These are phyloP conservation scores for Tympanuchus pallidicinctus DNA, from an alignment of 2,113 vertebrate genomes.

Conservation along the genomic window DNA sequence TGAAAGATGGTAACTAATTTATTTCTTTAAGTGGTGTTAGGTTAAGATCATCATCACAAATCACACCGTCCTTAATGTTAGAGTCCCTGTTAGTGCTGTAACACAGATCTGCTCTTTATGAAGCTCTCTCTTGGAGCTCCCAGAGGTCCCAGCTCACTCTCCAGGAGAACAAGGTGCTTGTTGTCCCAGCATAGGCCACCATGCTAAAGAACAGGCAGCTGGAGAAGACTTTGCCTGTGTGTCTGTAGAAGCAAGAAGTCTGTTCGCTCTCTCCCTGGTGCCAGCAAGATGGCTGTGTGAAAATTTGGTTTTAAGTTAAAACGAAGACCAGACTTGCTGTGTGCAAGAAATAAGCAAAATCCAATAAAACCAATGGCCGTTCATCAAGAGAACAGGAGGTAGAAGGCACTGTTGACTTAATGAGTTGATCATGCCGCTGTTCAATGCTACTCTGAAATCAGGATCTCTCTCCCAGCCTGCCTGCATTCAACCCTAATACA, in stretches of 20 bases:
- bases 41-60: constrained; percentile 51
- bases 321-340: background rate
- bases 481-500: background rate
- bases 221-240: background rate
- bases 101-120: background rate
- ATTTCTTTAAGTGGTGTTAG: constrained; percentile 20
- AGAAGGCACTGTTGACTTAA: background rate
- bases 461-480: background rate
- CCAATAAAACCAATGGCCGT: background rate
- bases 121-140: background rate
- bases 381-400: fast-evolving
- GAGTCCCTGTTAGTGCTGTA: background rate
- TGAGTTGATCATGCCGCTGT: background rate
- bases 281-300: background rate
- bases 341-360: background rate
- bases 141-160: background rate
- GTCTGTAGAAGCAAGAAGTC: background rate
- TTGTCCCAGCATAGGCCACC: fast-evolving
- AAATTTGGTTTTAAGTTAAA: background rate
- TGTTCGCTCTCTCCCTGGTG: background rate
- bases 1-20: constrained; percentile 49
- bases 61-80: background rate
- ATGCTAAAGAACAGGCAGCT: background rate
- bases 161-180: background rate
- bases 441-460: background rate